Evolutionary conservation across 2,797 vertebrate genomes (phyloP).

Genomic region (Aplochiton taeniatus): DNA sequence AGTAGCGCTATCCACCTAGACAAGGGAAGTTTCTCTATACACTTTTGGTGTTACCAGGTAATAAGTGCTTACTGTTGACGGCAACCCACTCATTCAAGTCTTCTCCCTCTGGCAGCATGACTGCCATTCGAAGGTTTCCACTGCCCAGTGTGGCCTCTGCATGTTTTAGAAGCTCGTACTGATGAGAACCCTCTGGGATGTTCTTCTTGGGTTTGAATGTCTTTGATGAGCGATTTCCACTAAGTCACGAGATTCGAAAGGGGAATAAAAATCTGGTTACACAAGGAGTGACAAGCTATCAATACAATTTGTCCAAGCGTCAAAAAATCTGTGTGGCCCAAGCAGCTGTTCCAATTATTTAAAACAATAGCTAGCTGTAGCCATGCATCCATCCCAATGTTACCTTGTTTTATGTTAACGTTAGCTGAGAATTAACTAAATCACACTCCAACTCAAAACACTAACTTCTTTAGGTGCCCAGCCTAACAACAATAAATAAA

Average conservation of each 20-base stretch:
- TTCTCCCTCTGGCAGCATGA: constrained; percentile 96
- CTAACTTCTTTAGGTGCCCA: no score
- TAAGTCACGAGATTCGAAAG: constrained; percentile 61
- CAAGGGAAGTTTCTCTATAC: no score
- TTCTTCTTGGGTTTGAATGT: constrained; percentile 99
- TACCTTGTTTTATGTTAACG: no score
- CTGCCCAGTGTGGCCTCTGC: constrained; percentile 97
- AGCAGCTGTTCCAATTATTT: no score
- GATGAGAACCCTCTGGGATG: constrained; percentile 96
- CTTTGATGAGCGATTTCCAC: constrained; percentile 92
- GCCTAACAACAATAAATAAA: no score
- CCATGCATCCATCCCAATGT: no score
- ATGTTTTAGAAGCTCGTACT: constrained; percentile 97
- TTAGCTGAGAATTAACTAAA: no score
- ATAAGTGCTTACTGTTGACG: constrained; percentile 91
- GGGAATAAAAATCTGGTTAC: constrained; percentile 25
- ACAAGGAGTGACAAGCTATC: not conserved
- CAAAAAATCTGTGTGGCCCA: not conserved
- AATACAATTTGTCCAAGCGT: constrained; percentile 36
- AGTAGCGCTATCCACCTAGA: no score
- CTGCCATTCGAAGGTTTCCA: constrained; percentile 95
- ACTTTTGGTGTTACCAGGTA: not conserved
- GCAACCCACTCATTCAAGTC: constrained; percentile 98
- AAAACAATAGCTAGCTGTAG: no score
- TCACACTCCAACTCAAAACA: no score